Conservation (phyloP, 2,113 vertebrate species). For the Orientallactaga bullata region DNA sequence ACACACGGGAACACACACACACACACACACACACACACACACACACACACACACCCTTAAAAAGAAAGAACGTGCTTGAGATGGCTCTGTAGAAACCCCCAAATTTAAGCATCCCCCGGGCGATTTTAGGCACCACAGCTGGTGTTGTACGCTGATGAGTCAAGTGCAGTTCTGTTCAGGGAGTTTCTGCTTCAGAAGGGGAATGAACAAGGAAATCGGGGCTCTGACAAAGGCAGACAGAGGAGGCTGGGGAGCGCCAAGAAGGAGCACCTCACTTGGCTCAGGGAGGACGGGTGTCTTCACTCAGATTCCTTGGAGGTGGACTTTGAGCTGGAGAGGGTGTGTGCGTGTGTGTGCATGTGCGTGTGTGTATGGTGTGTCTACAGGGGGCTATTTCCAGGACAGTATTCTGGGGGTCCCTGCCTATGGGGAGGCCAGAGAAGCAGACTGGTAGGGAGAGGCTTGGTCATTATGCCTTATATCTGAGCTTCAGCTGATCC, state of each 20-base stretch:
- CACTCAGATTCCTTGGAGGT: neutral
- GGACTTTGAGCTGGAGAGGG: neutral
- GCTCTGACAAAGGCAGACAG: neutral
- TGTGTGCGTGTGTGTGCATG: neutral
- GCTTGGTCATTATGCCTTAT: neutral
- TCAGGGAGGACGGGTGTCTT: neutral
- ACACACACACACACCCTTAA: no score
- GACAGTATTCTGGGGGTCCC: neutral
- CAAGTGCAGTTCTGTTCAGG: neutral
- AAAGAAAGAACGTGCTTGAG: neutral
- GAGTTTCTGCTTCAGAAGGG: neutral
- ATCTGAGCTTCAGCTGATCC: neutral
- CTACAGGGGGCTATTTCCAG: neutral
- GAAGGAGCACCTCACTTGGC: neutral
- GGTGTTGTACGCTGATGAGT: neutral
- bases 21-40: no score
- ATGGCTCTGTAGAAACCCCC: neutral
- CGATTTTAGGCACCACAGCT: neutral
- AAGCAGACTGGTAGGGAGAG: neutral
- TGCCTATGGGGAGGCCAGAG: neutral
- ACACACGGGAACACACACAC: no score
- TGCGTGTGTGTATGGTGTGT: no score
- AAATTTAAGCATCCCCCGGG: neutral
- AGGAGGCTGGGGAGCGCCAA: neutral
- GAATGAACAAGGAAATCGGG: neutral